Base-by-base conservation (phyloP, 1,140 invertebrate genomes). In the Acromyrmex charruanus region DNA sequence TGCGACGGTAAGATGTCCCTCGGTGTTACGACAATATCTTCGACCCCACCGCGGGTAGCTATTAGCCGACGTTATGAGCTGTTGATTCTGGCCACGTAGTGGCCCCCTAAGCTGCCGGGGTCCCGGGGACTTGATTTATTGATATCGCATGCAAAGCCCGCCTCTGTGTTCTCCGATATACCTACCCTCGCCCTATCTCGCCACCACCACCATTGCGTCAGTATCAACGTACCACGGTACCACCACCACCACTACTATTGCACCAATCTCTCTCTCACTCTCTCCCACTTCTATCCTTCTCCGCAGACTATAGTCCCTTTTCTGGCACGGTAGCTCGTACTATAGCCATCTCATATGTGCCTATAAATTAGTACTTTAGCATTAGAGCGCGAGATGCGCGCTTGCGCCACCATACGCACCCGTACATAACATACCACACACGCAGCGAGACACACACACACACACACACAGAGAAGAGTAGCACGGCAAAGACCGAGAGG, bases 71-170 rank as follows among this genome's bases (percentile, higher is more conserved):
- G 94, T 95, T 95, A 95, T 95, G 94, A 95, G 95, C 95, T 95
- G 95, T 95, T 95, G 95, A 95, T 95, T 95, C 94, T 95, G 94
- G 94, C 95, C 95, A 95, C 94, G 94, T 95, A 95, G 94, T 94
- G 92, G 92, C 92, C 92, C 92, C 94, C 93, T 95, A 94, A 94
- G 94, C 94, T 94, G 93, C 88, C 89, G 88, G 91, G 91, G 93
- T 93, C 93, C 92, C 92, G 92, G 93, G 91, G 92, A 95, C 94
- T 95, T 95, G 94, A 95, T 95, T 95, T 95, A 95, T 95, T 95
- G 94, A 95, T 95, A 95, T 95, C 95, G 95, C 95, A 95, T 95
- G 95, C 94, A 95, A 95, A 95, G 95, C 94, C 95, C 93, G 92
- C 93, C 93, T 91, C 92, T 92, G 90, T 87, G 89, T 91, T 94